Base-by-base conservation (phyloP, 2,888 invertebrate genomes). In the Carpatolechia fugitivella region DNA sequence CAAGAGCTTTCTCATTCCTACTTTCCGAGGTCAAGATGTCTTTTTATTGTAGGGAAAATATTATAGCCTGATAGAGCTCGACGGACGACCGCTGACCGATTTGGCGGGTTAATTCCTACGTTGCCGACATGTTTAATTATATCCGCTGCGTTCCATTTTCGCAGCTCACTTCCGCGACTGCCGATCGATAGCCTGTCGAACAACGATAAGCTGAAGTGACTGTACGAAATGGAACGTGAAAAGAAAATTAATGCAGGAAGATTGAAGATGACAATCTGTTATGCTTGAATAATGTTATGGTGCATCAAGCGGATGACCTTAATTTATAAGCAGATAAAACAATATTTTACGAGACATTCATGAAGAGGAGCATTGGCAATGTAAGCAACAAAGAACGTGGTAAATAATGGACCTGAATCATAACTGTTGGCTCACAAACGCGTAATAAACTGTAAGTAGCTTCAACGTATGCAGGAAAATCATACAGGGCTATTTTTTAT, bases 81-180 rank as follows among this genome's bases (percentile, higher is more conserved):
- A 30, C 46, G 14, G 30, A 47, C 14, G 30, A 20, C 47, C 11
- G 47, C 65, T 76, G 80, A 74, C 79, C 79, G 81, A 80, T 80
- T 80, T 82, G 73, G 76, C 77, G 72, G 68, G 78, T 79, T 80
- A 77, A 81, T 81, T 76, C 80, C 73, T 77, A 80, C 75, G 76
- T 80, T 71, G 75, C 74, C 76, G 82, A 73, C 76, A 73, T 70
- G 82, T 83, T 85, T 89, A 89, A 87, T 87, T 87, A 88, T 88
- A 89, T 80, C 86, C 85, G 84, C 85, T 81, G 82, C 72, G 87
- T 81, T 84, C 88, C 86, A 87, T 88, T 88, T 88, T 86, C 81
- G 76, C 74, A 75, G 78, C 13, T 8, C 52, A 36, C 87, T 86
- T 87, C 87, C 88, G 87, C 71, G 76, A 80, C 69, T 1, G 18